Evolutionary conservation across 23 tunicate genomes (phyloP), one percentile per base, ranked within the genome.

Genomic region (Styela plicata): DNA sequence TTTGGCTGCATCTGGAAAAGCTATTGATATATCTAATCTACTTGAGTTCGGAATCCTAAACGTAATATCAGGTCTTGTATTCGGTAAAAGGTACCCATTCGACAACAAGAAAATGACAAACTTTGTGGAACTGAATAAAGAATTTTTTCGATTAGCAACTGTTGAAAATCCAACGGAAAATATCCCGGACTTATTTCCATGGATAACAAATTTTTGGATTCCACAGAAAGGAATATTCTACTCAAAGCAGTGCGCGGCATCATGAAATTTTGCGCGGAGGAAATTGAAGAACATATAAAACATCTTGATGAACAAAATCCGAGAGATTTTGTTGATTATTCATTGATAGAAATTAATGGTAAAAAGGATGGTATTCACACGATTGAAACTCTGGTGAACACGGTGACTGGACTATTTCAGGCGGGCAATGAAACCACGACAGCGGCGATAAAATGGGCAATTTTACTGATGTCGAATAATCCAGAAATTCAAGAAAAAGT

Each of bases 401-500:
- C 0, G 22, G 24, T 80, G 24, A 63, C 64, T 18, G 74, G 64
- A 23, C 27, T 80, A 31, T 80, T 80, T 67, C 74, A 34, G 33
- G 84, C 84, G 3, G 84, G 84, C 20, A 63, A 44, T 28, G 84
- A 80, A 31, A 64, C 84, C 2, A 80, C 84, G 2, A 30, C 74
- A 2, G 33, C 84, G 17, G 34, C 84, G 24, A n/a, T 80, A 33
- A 33, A 34, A 1, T 80, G 84, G 84, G 84, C 31, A n/a, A 33
- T 80, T 22, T 63, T 80, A 29, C 64, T 63, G 28, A 64, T 80
- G 74, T 71, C 64, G 18, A 67, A 67, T 27, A 33, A 80, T 64
- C 84, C 84, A 13, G 57, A 80, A 65, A 33, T 80, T 23, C 84
- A 80, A 64, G 74, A 74, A 1, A 67, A 67, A 1, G 2, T 67